These are phyloP conservation scores for Entomyzon cyanotis DNA, from an alignment of 2,113 vertebrate genomes.

Conservation along the genomic window DNA sequence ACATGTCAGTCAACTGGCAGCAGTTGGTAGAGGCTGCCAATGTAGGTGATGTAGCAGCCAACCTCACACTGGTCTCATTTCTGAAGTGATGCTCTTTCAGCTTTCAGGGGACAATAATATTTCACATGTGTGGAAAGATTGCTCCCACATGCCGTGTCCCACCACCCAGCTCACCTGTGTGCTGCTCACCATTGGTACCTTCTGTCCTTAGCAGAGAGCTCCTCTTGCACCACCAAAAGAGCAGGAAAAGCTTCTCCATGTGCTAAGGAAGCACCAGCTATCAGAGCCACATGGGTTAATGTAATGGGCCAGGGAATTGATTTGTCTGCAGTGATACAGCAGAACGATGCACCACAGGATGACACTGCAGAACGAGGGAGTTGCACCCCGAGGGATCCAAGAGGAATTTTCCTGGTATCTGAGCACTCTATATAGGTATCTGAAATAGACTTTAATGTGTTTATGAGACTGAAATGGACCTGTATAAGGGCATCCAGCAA, in stretches of 20 bases:
- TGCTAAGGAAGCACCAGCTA: neutral
- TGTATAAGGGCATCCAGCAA: neutral
- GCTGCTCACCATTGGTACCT: fast-evolving
- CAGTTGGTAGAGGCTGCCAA: fast-evolving
- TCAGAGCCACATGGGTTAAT: neutral
- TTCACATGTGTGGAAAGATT: neutral
- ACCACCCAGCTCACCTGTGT: neutral
- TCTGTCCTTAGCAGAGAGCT: neutral
- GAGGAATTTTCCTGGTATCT: neutral
- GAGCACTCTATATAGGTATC: neutral
- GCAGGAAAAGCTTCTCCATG: neutral
- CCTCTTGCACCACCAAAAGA: neutral
- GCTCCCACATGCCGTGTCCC: fast-evolving
- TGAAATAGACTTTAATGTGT: neutral
- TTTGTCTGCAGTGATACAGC: neutral
- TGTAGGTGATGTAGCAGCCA: neutral
- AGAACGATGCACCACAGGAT: neutral
- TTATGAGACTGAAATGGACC: neutral
- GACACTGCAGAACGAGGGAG: neutral
- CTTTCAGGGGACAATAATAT: neutral
- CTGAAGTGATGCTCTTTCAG: neutral
- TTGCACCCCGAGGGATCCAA: neutral
- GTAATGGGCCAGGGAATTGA: neutral
- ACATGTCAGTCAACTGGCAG: neutral
- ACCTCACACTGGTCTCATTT: neutral